These are phyloP conservation scores for Polydrusus tereticollis DNA, from an alignment of 2,888 invertebrate genomes.

Conservation along the genomic window DNA sequence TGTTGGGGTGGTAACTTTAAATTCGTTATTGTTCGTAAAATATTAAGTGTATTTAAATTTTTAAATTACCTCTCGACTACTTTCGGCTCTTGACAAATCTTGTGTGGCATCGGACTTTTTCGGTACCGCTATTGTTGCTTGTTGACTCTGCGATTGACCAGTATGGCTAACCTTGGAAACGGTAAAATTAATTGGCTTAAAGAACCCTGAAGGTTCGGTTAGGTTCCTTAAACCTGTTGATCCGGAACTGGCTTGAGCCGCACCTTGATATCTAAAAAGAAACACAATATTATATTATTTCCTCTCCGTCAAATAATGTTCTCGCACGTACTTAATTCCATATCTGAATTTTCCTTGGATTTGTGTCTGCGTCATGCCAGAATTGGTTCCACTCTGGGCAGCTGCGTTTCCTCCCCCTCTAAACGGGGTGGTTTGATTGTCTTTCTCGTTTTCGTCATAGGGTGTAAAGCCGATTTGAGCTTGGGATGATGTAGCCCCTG, in stretches of 20 bases:
- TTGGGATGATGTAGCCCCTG: constrained; percentile 88
- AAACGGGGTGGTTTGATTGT: constrained; percentile 72
- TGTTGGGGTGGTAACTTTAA: no score
- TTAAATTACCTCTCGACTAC: constrained; percentile 32
- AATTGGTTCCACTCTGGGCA: constrained; percentile 80
- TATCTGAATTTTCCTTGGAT: constrained; percentile 78
- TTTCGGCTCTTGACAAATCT: constrained; percentile 15
- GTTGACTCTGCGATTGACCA: constrained; percentile 41
- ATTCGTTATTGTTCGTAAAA: background rate
- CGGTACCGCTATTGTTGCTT: constrained; percentile 15
- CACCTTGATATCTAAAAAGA: constrained; percentile 70
- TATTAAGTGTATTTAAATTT: background rate
- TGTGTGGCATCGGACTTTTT: background rate
- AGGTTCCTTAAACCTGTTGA: constrained; percentile 63
- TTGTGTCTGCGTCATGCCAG: constrained; percentile 87
- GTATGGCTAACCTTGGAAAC: constrained; percentile 19
- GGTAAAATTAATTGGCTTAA: constrained; percentile 54
- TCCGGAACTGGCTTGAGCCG: constrained; percentile 87
- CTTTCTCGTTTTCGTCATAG: constrained; percentile 73
- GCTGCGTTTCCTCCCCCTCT: constrained; percentile 84
- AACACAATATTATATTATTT: no score
- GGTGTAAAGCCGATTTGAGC: constrained; percentile 91
- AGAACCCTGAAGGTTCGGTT: constrained; percentile 52
- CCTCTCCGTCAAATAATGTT: no score
- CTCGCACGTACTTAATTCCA: constrained; percentile 29